These are phyloP conservation scores for Andrena dorsata DNA, from an alignment of 2,888 invertebrate genomes.

Conservation along the genomic window DNA sequence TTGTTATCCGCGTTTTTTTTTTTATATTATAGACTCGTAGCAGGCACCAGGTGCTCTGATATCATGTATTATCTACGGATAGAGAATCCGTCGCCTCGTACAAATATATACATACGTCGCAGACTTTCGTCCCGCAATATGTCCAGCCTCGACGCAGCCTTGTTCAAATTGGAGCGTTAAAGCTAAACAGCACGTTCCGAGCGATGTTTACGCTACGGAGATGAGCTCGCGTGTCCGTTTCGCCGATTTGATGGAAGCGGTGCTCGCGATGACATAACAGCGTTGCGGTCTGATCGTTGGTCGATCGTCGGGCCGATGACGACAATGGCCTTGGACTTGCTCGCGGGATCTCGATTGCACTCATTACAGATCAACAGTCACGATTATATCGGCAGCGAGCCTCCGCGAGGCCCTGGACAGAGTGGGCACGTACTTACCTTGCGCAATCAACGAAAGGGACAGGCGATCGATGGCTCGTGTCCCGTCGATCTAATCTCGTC, in stretches of 20 bases:
- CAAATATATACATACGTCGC: neutral
- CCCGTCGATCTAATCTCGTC: too few relatives aligned
- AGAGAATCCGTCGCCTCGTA: neutral
- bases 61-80: neutral
- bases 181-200: conserved; percentile 21
- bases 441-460: conserved; percentile 15
- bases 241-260: conserved; percentile 75
- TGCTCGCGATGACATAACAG: conserved; percentile 75
- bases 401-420: neutral
- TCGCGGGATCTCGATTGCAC: conserved; percentile 76
- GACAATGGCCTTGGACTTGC: conserved; percentile 77
- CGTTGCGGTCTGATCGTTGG: conserved; percentile 74
- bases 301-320: conserved; percentile 64
- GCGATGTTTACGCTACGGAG: conserved; percentile 41
- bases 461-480: conserved; percentile 2
- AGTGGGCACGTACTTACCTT: neutral
- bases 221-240: conserved; percentile 69
- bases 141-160: neutral
- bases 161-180: neutral
- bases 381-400: conserved; percentile 36
- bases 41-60: neutral
- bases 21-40: neutral
- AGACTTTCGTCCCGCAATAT: neutral
- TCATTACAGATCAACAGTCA: conserved; percentile 38
- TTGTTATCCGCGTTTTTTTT: neutral